Conservation (phyloP, 2,797 vertebrate species). For the Acridotheres tristis region DNA sequence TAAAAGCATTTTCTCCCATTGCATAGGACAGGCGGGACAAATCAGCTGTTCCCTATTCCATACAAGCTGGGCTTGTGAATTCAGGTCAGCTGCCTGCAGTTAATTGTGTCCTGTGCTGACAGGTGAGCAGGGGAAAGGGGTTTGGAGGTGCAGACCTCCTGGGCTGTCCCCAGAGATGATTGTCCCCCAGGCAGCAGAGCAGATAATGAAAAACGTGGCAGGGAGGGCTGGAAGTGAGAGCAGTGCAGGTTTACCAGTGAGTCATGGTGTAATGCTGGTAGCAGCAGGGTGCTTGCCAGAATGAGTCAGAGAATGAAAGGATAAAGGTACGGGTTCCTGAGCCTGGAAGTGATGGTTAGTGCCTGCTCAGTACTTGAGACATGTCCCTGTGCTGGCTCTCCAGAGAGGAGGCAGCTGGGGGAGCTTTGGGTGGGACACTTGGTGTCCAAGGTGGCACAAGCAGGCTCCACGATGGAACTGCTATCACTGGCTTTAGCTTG, state of each 20-base stretch:
- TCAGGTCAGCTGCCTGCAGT: neutral
- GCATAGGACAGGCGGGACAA: neutral
- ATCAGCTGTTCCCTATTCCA: neutral
- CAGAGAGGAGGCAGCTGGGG: neutral
- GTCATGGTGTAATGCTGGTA: conserved; percentile 28
- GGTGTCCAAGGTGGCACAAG: neutral
- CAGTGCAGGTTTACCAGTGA: conserved; percentile 11
- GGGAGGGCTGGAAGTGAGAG: conserved; percentile 33
- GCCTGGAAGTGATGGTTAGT: neutral
- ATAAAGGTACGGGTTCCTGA: neutral
- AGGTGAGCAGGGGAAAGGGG: neutral
- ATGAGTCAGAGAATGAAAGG: conserved; percentile 47
- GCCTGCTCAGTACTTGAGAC: fast-evolving
- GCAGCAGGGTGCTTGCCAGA: neutral
- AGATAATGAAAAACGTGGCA: neutral
- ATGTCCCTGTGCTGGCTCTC: neutral
- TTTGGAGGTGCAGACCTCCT: neutral
- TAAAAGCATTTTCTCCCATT: neutral
- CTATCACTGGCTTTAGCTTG: neutral
- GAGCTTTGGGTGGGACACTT: neutral
- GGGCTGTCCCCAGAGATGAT: neutral
- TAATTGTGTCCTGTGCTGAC: neutral
- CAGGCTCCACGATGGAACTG: neutral
- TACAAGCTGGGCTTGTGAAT: neutral
- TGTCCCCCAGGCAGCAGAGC: neutral